Evolutionary conservation across 2,888 invertebrate genomes (phyloP).

Genomic region (Isoperla grammatica): DNA sequence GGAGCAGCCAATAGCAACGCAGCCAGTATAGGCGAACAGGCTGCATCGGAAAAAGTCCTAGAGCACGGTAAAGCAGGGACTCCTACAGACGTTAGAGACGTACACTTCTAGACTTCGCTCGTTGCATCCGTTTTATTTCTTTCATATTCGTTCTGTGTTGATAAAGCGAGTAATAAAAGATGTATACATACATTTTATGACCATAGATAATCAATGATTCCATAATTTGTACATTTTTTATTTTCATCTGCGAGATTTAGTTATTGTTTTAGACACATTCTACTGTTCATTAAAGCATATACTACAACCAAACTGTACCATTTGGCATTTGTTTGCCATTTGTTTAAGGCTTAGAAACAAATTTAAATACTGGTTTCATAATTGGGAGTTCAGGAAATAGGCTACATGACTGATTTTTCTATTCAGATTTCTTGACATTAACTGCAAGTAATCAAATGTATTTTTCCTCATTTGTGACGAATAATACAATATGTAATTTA

Average conservation of each 20-base stretch:
- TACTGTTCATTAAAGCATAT: not conserved
- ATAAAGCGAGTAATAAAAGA: not conserved
- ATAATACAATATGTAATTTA: too few relatives aligned
- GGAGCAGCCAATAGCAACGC: conserved; percentile 22
- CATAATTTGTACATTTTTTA: not conserved
- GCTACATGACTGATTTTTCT: not conserved
- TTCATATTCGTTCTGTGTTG: not conserved
- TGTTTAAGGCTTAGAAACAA: not conserved
- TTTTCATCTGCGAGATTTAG: not conserved
- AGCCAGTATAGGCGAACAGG: conserved; percentile 25
- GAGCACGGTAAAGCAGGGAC: conserved; percentile 71
- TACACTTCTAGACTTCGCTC: conserved; percentile 60
- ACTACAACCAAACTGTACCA: not conserved
- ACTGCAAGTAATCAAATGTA: not conserved
- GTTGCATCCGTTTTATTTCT: not conserved
- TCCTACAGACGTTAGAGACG: conserved; percentile 80
- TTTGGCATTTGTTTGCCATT: not conserved
- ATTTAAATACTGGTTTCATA: not conserved
- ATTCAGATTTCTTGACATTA: not conserved
- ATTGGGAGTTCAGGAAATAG: too few relatives aligned
- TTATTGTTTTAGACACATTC: not conserved
- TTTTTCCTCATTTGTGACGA: too few relatives aligned
- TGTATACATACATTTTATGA: not conserved
- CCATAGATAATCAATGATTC: not conserved
- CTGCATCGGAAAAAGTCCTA: conserved; percentile 43